A percentile compares a stretch with the other conserved stretches of the same genome.
Conservation (phyloP, 1,140 invertebrate species). For the silkworm (Bombyx mori) region DNA sequence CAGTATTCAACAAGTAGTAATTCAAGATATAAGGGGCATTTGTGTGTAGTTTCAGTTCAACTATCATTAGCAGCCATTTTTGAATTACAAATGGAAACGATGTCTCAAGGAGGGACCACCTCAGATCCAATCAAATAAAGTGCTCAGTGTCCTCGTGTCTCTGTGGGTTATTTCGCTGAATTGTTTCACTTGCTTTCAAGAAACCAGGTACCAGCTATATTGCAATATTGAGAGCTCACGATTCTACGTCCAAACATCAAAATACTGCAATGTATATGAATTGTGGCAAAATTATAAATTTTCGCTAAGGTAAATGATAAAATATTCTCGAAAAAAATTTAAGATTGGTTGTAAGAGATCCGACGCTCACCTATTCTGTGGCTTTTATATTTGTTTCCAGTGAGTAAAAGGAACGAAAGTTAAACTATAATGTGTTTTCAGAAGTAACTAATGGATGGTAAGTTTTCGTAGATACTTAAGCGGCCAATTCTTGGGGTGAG, state of each 20-base stretch:
- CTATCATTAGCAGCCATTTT: too few species aligned
- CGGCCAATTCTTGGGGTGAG: conserved; percentile 51
- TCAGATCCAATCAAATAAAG: conserved; percentile 60
- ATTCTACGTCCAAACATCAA: background rate
- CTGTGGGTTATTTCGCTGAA: conserved; percentile 54
- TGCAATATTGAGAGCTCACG: conserved; percentile 18
- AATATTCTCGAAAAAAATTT: conserved; percentile 9
- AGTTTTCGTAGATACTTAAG: conserved; percentile 62
- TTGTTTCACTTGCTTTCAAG: conserved; percentile 55
- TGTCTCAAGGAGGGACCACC: conserved; percentile 43
- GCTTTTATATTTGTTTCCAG: conserved; percentile 30
- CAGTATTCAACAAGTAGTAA: too few species aligned
- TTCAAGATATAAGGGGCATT: too few species aligned
- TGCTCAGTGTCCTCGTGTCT: conserved; percentile 40
- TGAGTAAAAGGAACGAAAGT: conserved; percentile 52
- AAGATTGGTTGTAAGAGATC: conserved; percentile 4
- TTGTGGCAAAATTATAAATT: background rate
- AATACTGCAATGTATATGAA: background rate
- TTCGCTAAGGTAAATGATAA: conserved; percentile 1
- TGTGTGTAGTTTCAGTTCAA: too few species aligned
- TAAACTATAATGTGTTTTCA: conserved; percentile 59
- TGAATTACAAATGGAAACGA: conserved; percentile 7
- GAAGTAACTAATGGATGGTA: conserved; percentile 60
- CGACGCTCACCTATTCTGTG: too few species aligned
- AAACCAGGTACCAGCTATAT: conserved; percentile 21